Evolutionary conservation across 2,888 invertebrate genomes (phyloP), one percentile per base, ranked within the genome.

Genomic region (Calliopum simillimum): DNA sequence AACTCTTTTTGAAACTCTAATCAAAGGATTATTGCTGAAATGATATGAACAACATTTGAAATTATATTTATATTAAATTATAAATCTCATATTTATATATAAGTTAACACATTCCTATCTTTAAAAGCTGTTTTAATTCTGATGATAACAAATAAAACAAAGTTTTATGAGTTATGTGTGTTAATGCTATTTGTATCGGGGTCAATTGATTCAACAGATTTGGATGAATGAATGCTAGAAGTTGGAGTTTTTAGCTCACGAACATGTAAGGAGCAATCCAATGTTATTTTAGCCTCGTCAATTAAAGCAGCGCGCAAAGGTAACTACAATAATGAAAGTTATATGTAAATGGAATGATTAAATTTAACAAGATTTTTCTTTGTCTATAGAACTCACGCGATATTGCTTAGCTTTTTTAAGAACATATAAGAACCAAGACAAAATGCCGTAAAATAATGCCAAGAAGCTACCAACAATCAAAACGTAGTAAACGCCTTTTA

Each of bases 221-320:
- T 73, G 3, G 85, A 85, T 6, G 85, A 84, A 58, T 84, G 81
- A 1, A 83, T 79, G 65, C 84, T 84, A 3, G 85, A 85, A 2
- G 80, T 79, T 1, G 84, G 80, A 53, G 88, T 90, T 65, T 89
- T 88, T 0, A 92, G 89, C 1, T 91, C 91, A 78, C 93, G 93
- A 0, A 90, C 89, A 58, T 91, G 90, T 41, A 91, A 91, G 69
- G 90, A 90, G 77, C 92, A 93, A 79, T 90, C 90, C 0, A 92
- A 81, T 44, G 94, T 89, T 80, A 94, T 94, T 77, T 88, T 90
- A 49, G 94, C 78, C 82, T 95, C 94, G n/a, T 90, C 90, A 68
- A 87, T 86, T 11, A 94, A 81, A 75, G 92, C 92, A 56, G 91
- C 88, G 78, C 85, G 88, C 76, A 94, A 90, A 0, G 92, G 84